These are phyloP conservation scores for Phyto melanocephala DNA, from an alignment of 2,888 invertebrate genomes.

Conservation along the genomic window DNA sequence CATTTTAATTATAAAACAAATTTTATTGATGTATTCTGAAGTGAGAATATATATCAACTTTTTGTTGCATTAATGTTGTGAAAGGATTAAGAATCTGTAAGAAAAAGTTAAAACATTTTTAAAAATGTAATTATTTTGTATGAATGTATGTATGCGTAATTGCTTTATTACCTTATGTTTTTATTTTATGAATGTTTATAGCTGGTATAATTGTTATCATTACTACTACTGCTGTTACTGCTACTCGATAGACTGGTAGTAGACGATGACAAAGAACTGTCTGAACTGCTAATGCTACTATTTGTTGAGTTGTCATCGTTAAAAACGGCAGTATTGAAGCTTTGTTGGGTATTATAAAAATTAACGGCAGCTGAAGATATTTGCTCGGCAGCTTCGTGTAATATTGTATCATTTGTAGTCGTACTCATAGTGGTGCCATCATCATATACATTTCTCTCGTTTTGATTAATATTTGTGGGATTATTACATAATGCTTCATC, in stretches of 20 bases:
- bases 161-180: too few relatives aligned
- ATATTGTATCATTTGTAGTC: slow-evolving; percentile 57
- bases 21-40: neutral
- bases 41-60: slow-evolving; percentile 6
- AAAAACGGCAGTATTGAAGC: slow-evolving; percentile 58
- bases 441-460: slow-evolving; percentile 49
- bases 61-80: neutral
- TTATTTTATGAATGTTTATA: slow-evolving; percentile 33
- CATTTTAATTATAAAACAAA: too few relatives aligned
- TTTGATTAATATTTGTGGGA: slow-evolving; percentile 24
- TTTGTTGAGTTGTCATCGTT: slow-evolving; percentile 49
- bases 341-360: slow-evolving; percentile 55
- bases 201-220: slow-evolving; percentile 42
- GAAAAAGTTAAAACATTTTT: too few relatives aligned
- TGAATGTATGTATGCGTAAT: neutral
- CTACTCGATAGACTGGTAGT: slow-evolving; percentile 54
- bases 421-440: slow-evolving; percentile 57
- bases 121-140: too few relatives aligned
- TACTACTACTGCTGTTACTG: slow-evolving; percentile 56
- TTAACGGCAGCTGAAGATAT: slow-evolving; percentile 61
- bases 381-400: slow-evolving; percentile 59
- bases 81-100: slow-evolving; percentile 18
- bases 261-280: slow-evolving; percentile 52
- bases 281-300: slow-evolving; percentile 58
- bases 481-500: slow-evolving; percentile 35